Evolutionary conservation across 2,888 invertebrate species (phyloP), one percentile per base, ranked within the genome.

Genomic region (Sarcophaga carnaria): DNA sequence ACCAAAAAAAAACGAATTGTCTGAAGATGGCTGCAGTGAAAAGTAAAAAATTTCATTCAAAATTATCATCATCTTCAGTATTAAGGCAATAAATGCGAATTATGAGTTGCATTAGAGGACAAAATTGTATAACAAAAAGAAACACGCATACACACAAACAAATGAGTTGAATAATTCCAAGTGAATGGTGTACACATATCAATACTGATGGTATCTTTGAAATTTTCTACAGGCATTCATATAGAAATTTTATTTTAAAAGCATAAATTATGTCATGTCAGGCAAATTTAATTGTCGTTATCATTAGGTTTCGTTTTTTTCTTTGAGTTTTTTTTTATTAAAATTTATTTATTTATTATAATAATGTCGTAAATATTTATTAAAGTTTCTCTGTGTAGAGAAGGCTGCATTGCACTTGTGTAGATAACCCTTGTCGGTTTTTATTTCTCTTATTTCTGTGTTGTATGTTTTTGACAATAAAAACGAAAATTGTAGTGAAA

Each of bases 281-380:
- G 27, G 37, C 22, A 84, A 80, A 60, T 75, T 70, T 84, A 70
- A 84, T 80, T 84, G 84, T 71, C 66, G 45, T 72, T 66, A 72
- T 72, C 77, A 72, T 78, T 83, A 72, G 67, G 10, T 62, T 54
- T 17, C 62, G 10, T 62, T 49, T 78, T 72, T 70, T 71, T 54
- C 27, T 71, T 82, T 76, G 22, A 17, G 62, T 62, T 47, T 71
- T 37, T 22, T 22, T 10, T 78, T 59, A 59, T 54, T 74, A 72
- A 25, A 78, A 67, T 78, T 74, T 83, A 60, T 83, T 63, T 59
- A 78, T 69, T 70, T 14, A 17, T 66, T 77, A 27, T 47, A 62
- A 27, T 47, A 62, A 17, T 75, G 37, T 22, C 64, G 45, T 64
- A 54, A 62, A 37, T 11, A 22, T 79, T 54, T 54, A 54, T 71